phyloP scores from a whole-genome alignment of 2,888 invertebrate genomes.

The Galeruca laticollis region DNA sequence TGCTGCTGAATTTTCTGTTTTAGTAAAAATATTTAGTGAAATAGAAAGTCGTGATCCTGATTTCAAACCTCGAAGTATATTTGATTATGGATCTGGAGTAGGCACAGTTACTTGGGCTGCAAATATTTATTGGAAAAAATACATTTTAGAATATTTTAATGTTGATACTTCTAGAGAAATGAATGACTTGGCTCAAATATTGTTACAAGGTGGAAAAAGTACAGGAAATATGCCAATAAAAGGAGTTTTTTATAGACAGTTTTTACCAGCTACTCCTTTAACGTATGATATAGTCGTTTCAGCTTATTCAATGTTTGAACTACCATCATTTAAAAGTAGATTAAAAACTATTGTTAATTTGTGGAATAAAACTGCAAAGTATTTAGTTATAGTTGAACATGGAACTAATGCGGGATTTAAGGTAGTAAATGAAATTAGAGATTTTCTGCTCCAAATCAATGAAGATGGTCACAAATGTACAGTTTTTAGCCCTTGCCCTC shows the following conservation, averaged over 20 bases:
- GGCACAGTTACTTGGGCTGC: constrained; percentile 75
- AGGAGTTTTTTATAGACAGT: constrained; percentile 82
- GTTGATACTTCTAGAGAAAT: constrained; percentile 86
- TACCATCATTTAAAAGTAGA: constrained; percentile 76
- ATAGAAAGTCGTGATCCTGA: constrained; percentile 73
- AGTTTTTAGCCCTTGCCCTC: constrained; percentile 89
- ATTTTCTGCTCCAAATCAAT: constrained; percentile 77
- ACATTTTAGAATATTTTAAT: constrained; percentile 85
- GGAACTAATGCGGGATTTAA: constrained; percentile 86
- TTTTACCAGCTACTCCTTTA: constrained; percentile 77
- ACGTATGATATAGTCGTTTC: constrained; percentile 85
- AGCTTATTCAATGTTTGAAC: constrained; percentile 85
- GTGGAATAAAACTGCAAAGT: constrained; percentile 88
- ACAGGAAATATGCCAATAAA: constrained; percentile 72
- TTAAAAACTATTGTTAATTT: constrained; percentile 79
- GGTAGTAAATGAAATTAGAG: constrained; percentile 85
- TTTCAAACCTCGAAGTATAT: constrained; percentile 82
- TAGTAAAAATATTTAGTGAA: constrained; percentile 80
- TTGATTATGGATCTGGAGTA: constrained; percentile 94
- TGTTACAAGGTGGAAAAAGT: constrained; percentile 77
- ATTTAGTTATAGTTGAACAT: constrained; percentile 85
- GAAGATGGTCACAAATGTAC: constrained; percentile 67
- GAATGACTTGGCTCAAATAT: constrained; percentile 82
- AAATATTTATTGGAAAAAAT: constrained; percentile 76
- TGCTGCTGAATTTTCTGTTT: constrained; percentile 80